A percentile compares a stretch with the other conserved stretches of the same genome.
phyloP scores from a whole-genome alignment of 2,113 vertebrate species.

The Forbesichthys papilliferus region DNA sequence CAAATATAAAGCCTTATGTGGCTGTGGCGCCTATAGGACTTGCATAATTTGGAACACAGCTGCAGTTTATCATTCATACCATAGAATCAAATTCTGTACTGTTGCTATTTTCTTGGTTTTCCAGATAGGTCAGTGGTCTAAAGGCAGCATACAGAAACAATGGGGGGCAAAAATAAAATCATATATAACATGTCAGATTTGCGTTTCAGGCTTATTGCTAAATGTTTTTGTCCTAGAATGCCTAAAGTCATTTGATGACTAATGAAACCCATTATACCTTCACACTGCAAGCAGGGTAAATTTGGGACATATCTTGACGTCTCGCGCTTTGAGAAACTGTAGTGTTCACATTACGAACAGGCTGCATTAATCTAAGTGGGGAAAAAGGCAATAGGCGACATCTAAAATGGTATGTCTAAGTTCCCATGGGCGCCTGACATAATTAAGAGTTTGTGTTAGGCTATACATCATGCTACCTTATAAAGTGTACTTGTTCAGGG shows the following conservation, averaged over 20 bases:
- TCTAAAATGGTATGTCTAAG: slow-evolving; percentile 56
- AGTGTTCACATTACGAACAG: slow-evolving; percentile 37
- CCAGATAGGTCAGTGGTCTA: too few species aligned
- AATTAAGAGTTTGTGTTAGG: slow-evolving; percentile 64
- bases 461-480: slow-evolving; percentile 60
- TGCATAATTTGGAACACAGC: too few species aligned
- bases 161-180: too few species aligned
- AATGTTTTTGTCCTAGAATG: slow-evolving; percentile 25
- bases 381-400: slow-evolving; percentile 45
- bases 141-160: too few species aligned
- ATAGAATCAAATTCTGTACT: too few species aligned
- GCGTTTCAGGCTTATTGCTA: slow-evolving; percentile 17
- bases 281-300: slow-evolving; percentile 18
- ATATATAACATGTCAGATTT: slow-evolving; percentile 23
- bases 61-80: too few species aligned
- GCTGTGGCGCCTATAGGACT: too few species aligned
- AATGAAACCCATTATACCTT: slow-evolving; percentile 28
- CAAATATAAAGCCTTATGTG: too few species aligned
- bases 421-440: slow-evolving; percentile 49
- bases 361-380: slow-evolving; percentile 37
- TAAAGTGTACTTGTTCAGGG: slow-evolving; percentile 45
- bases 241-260: slow-evolving; percentile 22
- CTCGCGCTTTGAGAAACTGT: neutral
- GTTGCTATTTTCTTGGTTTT: too few species aligned
- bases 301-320: slow-evolving; percentile 6